A percentile compares a stretch with the other conserved stretches of the same genome.
phyloP scores from a whole-genome alignment of 2,113 vertebrate genomes.

The Pachyramphus minor region DNA sequence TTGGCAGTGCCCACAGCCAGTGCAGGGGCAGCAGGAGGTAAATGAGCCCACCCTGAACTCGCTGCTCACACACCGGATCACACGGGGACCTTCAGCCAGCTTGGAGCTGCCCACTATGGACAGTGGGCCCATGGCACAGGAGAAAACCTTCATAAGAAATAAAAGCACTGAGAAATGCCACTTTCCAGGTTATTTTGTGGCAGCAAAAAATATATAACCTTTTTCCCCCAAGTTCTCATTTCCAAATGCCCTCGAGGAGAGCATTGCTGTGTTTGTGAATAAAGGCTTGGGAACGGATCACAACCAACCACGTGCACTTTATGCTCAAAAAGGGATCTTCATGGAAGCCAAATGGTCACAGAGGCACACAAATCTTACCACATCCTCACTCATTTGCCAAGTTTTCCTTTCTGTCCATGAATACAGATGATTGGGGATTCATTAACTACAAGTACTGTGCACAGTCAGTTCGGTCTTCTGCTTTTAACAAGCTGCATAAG shows the following conservation, averaged over 20 bases:
- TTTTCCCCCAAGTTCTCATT: background rate
- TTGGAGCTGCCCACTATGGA: background rate
- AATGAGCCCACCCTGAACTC: background rate
- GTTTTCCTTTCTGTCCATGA: background rate
- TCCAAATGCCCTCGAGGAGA: background rate
- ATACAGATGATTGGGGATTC: conserved; percentile 22
- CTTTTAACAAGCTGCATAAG: background rate
- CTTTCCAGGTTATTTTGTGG: background rate
- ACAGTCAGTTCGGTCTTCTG: background rate
- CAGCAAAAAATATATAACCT: background rate
- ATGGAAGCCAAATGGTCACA: conserved; percentile 9
- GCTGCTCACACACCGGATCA: background rate
- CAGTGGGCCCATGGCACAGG: background rate
- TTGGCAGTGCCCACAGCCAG: too few relatives aligned
- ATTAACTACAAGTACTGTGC: background rate
- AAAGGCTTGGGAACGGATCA: background rate
- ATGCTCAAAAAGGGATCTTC: conserved; percentile 15
- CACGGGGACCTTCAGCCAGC: background rate
- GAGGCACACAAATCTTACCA: conserved; percentile 32
- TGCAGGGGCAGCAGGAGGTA: background rate
- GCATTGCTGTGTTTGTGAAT: conserved; percentile 28
- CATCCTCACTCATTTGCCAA: background rate
- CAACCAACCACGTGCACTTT: conserved; percentile 18
- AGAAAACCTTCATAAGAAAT: background rate
- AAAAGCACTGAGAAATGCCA: background rate